Evolutionary conservation across 1,140 invertebrate genomes (phyloP).

Genomic region (Pemphigus obesinymphae): DNA sequence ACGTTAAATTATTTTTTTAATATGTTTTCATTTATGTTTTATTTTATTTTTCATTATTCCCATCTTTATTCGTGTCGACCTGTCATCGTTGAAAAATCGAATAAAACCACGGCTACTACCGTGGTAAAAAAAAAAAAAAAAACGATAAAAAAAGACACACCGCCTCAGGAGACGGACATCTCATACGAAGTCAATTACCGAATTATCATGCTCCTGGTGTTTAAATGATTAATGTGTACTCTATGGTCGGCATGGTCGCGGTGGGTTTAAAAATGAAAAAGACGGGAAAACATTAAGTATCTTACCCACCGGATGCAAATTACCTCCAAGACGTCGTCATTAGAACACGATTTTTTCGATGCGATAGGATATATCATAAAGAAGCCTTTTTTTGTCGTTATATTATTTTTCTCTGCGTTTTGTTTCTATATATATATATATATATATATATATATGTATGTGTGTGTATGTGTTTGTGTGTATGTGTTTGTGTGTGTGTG

Average conservation of each 20-base stretch:
- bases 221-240: slow-evolving; percentile 41
- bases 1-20: slow-evolving; percentile 40
- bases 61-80: slow-evolving; percentile 40
- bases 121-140: slow-evolving; percentile 21
- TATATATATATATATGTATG: not conserved
- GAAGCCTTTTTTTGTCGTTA: slow-evolving; percentile 13
- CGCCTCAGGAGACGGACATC: slow-evolving; percentile 31
- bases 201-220: slow-evolving; percentile 41
- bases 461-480: not conserved
- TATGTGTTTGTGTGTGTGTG: not conserved
- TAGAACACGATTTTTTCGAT: slow-evolving; percentile 35
- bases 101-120: slow-evolving; percentile 28
- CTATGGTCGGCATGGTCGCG: slow-evolving; percentile 4
- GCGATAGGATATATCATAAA: slow-evolving; percentile 33
- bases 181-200: slow-evolving; percentile 42
- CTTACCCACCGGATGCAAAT: slow-evolving; percentile 39
- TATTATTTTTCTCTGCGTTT: not conserved
- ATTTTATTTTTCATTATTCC: slow-evolving; percentile 19
- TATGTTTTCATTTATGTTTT: slow-evolving; percentile 28
- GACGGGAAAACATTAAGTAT: slow-evolving; percentile 39
- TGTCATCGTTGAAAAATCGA: slow-evolving; percentile 42
- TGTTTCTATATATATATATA: slow-evolving; percentile 8
- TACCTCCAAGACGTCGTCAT: slow-evolving; percentile 40
- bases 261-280: slow-evolving; percentile 22
- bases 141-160: slow-evolving; percentile 3